Evolutionary conservation across 2,113 vertebrate species (phyloP).

Genomic region (Clarias gariepinus): DNA sequence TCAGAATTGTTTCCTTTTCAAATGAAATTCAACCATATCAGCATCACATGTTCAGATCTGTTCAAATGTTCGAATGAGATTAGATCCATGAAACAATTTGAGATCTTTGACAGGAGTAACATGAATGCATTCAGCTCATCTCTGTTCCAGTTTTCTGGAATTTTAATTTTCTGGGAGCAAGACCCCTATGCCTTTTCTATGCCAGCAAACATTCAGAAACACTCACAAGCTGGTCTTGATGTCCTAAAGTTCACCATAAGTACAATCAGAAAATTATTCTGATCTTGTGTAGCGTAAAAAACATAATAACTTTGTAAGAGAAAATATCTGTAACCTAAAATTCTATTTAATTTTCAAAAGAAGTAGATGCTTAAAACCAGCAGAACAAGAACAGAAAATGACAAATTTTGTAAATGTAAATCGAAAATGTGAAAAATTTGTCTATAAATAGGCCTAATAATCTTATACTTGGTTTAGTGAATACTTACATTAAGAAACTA

Average conservation of each 20-base stretch:
- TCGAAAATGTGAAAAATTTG: too few species aligned
- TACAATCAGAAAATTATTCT: too few species aligned
- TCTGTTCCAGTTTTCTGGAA: not conserved
- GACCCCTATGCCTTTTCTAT: not conserved
- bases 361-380: too few species aligned
- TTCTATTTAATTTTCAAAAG: too few species aligned
- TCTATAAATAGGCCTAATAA: too few species aligned
- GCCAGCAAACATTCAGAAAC: not conserved
- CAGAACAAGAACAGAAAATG: too few species aligned
- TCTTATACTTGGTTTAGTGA: too few species aligned
- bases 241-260: not conserved
- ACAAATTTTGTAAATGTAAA: too few species aligned
- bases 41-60: not conserved
- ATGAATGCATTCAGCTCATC: not conserved
- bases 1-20: not conserved
- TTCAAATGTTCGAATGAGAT: not conserved
- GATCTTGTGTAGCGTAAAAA: too few species aligned
- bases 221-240: not conserved
- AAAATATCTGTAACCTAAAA: too few species aligned
- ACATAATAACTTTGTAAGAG: too few species aligned
- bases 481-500: too few species aligned
- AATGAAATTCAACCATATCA: not conserved
- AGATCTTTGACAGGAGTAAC: not conserved
- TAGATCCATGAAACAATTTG: not conserved
- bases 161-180: not conserved